Base-by-base conservation (phyloP, 2,113 vertebrate genomes). In the Cryptotis parvus region DNA sequence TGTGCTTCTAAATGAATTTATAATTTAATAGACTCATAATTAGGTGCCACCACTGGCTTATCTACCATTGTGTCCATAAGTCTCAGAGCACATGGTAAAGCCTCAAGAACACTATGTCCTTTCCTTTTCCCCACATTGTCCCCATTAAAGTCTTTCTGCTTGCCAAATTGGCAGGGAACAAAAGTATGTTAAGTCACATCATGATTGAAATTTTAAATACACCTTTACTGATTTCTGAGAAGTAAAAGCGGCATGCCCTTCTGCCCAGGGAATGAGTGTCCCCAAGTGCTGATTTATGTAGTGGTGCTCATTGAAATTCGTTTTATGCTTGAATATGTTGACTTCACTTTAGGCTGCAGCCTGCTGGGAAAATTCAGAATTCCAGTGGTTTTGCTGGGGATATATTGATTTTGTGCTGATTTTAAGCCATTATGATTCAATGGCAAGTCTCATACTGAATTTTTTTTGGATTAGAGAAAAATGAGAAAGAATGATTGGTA, bases 141-240 rank as follows among this genome's bases (percentile, higher is more conserved):
- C 33, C 24, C 61, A 58, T 65, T 31, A 83, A 88, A 82, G 33
- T 79, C 49, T 79, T 91, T 41, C 86, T 76, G 22, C 75, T 89
- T 93, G 49, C 78, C 85, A 45, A 80, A 73, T 39, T 73, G 39
- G 15, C 45, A 93, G 63, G 39, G 61, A 92, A 83, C 87, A 83
- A 91, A 78, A 80, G 31, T 61, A 76, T 83, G 2, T 68, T 83
- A 87, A 88, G 76, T 93, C 49, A 58, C 55, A 65, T 80, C n/a
- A 37, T 80, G 92, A 80, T 39, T 88, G 83, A 94, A 94, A 79
- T 88, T 90, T 89, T 88, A 93, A 92, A 87, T 11, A 31, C 55
- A 26, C 0, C 20, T 87, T 87, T 89, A 65, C 74, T 0, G 0
- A 74, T 82, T 41, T 66, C 74, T 45, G 75, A 37, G 39, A 76